A percentile compares a stretch with the other conserved stretches of the same genome.
Conservation (phyloP, 1,140 invertebrate species). For the Aphaenogaster ashmeadi region DNA sequence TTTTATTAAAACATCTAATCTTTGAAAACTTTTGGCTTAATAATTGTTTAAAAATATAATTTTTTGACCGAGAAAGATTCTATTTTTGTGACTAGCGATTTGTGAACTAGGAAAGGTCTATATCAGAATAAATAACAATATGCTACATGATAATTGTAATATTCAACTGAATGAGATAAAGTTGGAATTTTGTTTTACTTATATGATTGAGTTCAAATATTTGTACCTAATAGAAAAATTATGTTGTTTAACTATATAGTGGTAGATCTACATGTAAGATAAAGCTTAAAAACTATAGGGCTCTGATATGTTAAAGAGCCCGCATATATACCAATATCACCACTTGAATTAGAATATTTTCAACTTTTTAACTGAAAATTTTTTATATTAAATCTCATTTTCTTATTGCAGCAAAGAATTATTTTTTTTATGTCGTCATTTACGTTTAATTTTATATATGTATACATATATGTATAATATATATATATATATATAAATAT, state of each 20-base stretch:
- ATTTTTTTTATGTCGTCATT: neutral
- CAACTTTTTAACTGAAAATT: neutral
- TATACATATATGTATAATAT: neutral
- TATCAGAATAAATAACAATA: slow-evolving; percentile 21
- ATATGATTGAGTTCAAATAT: slow-evolving; percentile 36
- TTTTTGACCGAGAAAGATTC: slow-evolving; percentile 15
- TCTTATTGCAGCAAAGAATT: neutral
- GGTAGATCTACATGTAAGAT: slow-evolving; percentile 3
- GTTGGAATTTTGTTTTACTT: slow-evolving; percentile 13
- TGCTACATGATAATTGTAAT: slow-evolving; percentile 11
- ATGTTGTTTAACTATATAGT: slow-evolving; percentile 17
- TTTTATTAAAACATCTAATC: slow-evolving; percentile 60
- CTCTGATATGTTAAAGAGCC: neutral
- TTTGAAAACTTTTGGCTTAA: slow-evolving; percentile 38
- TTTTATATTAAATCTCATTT: slow-evolving; percentile 16
- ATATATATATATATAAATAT: neutral
- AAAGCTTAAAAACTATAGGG: neutral
- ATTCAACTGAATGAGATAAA: slow-evolving; percentile 28
- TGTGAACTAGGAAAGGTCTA: slow-evolving; percentile 36
- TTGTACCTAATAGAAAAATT: slow-evolving; percentile 11
- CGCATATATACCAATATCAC: neutral
- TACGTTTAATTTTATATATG: neutral
- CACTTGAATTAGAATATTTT: neutral
- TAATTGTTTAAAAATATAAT: slow-evolving; percentile 37
- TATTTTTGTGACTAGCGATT: slow-evolving; percentile 53